These are phyloP conservation scores for Rapana venosa DNA, from an alignment of 2,888 invertebrate genomes.

Conservation along the genomic window DNA sequence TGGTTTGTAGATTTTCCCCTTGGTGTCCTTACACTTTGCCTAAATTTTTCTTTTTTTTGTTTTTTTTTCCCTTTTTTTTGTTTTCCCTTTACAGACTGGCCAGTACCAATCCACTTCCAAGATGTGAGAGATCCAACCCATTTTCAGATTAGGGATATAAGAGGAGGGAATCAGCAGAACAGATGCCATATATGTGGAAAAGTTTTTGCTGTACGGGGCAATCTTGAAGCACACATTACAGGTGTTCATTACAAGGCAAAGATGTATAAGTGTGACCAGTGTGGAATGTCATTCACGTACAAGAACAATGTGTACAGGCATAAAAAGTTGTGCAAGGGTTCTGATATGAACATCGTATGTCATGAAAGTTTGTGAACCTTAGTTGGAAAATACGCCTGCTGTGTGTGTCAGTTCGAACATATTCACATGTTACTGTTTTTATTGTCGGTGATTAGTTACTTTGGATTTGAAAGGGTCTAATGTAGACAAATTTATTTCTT, in stretches of 20 bases:
- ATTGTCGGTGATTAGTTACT: too few species aligned
- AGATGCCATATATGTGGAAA: constrained; percentile 16
- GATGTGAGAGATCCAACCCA: constrained; percentile 19
- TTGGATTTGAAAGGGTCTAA: neutral
- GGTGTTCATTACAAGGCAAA: constrained; percentile 38
- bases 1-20: neutral
- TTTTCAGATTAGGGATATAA: constrained; percentile 22
- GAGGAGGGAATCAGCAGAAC: constrained; percentile 16
- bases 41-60: neutral
- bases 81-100: constrained; percentile 36
- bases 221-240: constrained; percentile 19
- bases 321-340: constrained; percentile 31
- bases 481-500: constrained; percentile 10
- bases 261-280: constrained; percentile 40
- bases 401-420: too few species aligned
- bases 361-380: too few species aligned
- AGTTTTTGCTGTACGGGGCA: constrained; percentile 24
- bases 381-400: too few species aligned
- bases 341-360: neutral
- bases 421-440: too few species aligned
- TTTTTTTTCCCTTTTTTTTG: neutral
- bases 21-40: neutral
- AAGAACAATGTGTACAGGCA: constrained; percentile 40
- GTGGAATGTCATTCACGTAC: constrained; percentile 36
- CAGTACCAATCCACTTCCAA: constrained; percentile 23